Percentiles rank a stretch among this genome's conserved stretches.
Evolutionary conservation across 2,888 invertebrate genomes (phyloP).

Genomic region (Drosophila antonietae): DNA sequence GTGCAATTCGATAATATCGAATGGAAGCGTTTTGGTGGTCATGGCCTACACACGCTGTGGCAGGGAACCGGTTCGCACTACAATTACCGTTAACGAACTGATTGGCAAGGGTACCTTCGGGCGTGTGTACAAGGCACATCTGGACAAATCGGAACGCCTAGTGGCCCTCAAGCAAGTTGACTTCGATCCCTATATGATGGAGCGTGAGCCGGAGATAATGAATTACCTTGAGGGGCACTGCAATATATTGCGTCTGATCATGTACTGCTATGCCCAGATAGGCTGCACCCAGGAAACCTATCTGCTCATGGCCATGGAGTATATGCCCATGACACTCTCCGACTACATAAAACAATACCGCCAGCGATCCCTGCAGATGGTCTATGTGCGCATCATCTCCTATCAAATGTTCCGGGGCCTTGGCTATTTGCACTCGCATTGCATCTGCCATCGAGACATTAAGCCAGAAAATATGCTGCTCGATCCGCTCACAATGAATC

Average conservation of each 20-base stretch:
- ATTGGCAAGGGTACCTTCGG: constrained; percentile 99
- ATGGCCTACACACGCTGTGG: not conserved
- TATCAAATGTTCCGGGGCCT: constrained; percentile 99
- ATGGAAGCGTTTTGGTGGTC: not conserved
- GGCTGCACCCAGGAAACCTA: constrained; percentile 96
- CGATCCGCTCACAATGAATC: constrained; percentile 97
- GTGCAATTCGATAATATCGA: constrained; percentile 19
- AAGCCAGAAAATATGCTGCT: constrained; percentile 99
- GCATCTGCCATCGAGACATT: constrained; percentile 99
- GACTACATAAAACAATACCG: constrained; percentile 96
- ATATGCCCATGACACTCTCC: constrained; percentile 89
- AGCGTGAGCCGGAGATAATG: constrained; percentile 99
- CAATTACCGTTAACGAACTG: constrained; percentile 86
- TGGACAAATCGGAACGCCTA: constrained; percentile 96
- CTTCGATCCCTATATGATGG: constrained; percentile 99
- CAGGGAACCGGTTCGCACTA: not conserved
- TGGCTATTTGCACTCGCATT: constrained; percentile 98
- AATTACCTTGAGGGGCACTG: constrained; percentile 96
- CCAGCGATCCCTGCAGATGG: constrained; percentile 95
- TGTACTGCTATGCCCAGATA: constrained; percentile 99
- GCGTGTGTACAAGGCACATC: constrained; percentile 98
- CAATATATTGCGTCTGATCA: constrained; percentile 99
- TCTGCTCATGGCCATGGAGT: constrained; percentile 99
- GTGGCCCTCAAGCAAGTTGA: constrained; percentile 99
- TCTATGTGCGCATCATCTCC: constrained; percentile 99